Percentiles rank a stretch among this genome's conserved stretches.
These are phyloP conservation scores for Penaeus chinensis DNA, from an alignment of 1,140 invertebrate genomes.

Conservation along the genomic window DNA sequence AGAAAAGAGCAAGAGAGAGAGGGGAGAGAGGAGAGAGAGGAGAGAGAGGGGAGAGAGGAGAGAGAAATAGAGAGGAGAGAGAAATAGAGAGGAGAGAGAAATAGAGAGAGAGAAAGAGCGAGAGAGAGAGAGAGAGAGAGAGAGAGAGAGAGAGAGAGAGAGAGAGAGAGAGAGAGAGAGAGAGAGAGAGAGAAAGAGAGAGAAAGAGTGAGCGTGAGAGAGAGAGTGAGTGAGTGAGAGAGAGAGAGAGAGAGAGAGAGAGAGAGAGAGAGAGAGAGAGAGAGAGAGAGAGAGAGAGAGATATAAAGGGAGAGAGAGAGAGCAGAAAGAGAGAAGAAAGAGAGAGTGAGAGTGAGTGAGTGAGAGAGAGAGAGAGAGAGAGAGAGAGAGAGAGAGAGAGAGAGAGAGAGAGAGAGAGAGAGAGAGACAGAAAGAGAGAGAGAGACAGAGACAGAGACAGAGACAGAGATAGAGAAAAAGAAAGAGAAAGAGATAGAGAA, in stretches of 20 bases:
- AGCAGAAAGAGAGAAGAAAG: not conserved
- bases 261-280: not conserved
- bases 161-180: not conserved
- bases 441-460: not conserved
- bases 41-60: too few relatives aligned
- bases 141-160: too few relatives aligned
- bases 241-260: not conserved
- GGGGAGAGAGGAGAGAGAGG: too few relatives aligned
- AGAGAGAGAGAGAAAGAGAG: not conserved
- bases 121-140: too few relatives aligned
- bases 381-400: not conserved
- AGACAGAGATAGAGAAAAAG: not conserved
- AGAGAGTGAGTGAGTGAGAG: not conserved
- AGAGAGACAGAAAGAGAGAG: not conserved
- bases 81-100: too few relatives aligned
- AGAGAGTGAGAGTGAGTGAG: not conserved
- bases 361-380: not conserved
- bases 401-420: not conserved
- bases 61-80: too few relatives aligned
- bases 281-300: not conserved
- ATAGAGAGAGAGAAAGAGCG: too few relatives aligned
- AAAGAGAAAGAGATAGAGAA: not conserved
- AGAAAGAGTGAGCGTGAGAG: not conserved
- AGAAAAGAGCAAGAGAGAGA: too few relatives aligned
- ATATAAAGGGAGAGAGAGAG: not conserved